A percentile compares a stretch with the other conserved stretches of the same genome.
Conservation (phyloP, 23 tunicate genomes). For the Styela plicata region DNA sequence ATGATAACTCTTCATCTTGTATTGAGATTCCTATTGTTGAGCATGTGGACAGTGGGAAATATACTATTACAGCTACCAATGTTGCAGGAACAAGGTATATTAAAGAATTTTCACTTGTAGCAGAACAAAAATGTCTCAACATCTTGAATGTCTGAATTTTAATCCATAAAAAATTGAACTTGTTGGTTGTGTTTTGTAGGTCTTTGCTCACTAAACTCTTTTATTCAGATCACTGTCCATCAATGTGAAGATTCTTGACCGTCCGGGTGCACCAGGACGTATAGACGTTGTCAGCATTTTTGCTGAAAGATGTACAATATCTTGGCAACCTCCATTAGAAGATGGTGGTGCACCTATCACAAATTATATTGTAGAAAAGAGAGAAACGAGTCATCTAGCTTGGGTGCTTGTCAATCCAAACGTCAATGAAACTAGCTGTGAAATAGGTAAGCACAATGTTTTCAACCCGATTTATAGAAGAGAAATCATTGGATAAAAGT, state of each 20-base stretch:
- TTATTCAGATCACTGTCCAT: conserved; percentile 38
- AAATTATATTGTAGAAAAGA: conserved; percentile 86
- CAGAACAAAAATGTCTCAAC: no score
- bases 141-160: no score
- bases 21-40: conserved; percentile 46
- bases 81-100: conserved; percentile 43
- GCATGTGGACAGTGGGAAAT: conserved; percentile 67
- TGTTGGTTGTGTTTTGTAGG: no score
- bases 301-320: conserved; percentile 46
- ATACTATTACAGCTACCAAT: conserved; percentile 73
- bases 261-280: conserved; percentile 66
- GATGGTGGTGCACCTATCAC: conserved; percentile 82
- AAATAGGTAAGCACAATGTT: conserved; percentile 14
- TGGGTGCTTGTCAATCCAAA: conserved; percentile 85
- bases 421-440: conserved; percentile 50
- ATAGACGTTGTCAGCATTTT: conserved; percentile 36
- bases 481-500: neutral
- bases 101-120: no score
- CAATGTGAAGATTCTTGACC: conserved; percentile 73
- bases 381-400: conserved; percentile 86
- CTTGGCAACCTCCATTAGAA: conserved; percentile 66
- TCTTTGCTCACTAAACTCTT: no score
- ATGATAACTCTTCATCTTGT: conserved; percentile 43
- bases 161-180: no score
- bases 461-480: no score